Conservation (phyloP, 2,888 invertebrate species). For the Dinocampus coccinellae region DNA sequence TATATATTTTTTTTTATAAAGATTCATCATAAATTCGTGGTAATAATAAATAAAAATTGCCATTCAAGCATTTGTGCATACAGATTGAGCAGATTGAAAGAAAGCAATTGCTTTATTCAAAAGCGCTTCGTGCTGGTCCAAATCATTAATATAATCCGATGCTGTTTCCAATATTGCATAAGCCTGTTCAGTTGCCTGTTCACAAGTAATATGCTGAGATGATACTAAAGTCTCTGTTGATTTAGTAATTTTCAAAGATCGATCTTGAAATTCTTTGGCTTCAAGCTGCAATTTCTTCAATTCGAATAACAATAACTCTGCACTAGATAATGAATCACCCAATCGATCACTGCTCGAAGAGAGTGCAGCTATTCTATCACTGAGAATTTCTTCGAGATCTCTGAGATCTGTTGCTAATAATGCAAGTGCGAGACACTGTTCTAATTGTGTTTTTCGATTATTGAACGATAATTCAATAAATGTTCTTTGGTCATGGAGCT, state of each 20-base stretch:
- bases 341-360: conserved; percentile 73
- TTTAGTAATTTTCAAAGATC: conserved; percentile 81
- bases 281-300: conserved; percentile 79
- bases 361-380: conserved; percentile 72
- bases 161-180: conserved; percentile 77
- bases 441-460: conserved; percentile 80
- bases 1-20: background rate
- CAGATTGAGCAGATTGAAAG: conserved; percentile 79
- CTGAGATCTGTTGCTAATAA: conserved; percentile 80
- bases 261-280: conserved; percentile 81
- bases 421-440: conserved; percentile 83
- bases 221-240: conserved; percentile 82
- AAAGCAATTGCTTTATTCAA: conserved; percentile 79
- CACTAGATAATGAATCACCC: conserved; percentile 80
- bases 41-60: background rate
- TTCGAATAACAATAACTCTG: conserved; percentile 78
- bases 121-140: conserved; percentile 79
- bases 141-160: conserved; percentile 78
- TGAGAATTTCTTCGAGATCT: conserved; percentile 75
- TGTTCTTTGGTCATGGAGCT: conserved; percentile 81
- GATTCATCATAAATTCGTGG: background rate
- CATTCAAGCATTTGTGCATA: conserved; percentile 61
- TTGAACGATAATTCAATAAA: conserved; percentile 79
- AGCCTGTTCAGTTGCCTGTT: conserved; percentile 77
- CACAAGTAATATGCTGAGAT: conserved; percentile 79